Conservation (phyloP, 2,113 vertebrate species). For the Catharus bicknelli region DNA sequence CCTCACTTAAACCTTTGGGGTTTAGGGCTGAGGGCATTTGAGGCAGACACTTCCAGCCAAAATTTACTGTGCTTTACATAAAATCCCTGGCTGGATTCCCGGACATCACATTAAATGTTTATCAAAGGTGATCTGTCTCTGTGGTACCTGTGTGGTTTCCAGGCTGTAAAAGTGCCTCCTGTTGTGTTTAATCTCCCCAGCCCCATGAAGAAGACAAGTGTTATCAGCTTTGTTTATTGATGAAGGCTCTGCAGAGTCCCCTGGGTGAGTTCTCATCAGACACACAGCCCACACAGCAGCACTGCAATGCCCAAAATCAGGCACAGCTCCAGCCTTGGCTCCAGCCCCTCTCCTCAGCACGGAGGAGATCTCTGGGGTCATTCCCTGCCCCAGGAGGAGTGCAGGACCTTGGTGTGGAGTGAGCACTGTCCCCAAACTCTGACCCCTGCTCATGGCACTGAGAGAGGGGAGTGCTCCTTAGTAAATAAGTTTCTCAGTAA, state of each 20-base stretch:
- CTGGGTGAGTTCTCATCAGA: not conserved
- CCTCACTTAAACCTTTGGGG: not conserved
- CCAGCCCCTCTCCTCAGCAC: not conserved
- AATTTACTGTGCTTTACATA: not conserved
- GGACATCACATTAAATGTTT: not conserved
- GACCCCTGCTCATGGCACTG: too few species aligned
- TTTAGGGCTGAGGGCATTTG: not conserved
- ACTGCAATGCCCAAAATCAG: not conserved
- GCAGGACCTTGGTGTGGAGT: not conserved
- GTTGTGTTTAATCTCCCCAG: not conserved
- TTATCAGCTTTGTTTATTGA: not conserved
- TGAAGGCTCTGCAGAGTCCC: not conserved
- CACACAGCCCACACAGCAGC: not conserved
- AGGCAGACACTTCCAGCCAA: not conserved
- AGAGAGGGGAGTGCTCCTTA: too few species aligned
- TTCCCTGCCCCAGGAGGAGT: accelerated
- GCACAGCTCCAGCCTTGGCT: not conserved
- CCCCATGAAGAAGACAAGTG: not conserved
- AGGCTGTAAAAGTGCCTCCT: not conserved
- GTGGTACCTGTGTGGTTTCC: not conserved
- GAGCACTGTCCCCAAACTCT: not conserved
- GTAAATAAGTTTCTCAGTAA: not conserved
- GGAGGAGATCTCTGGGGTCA: not conserved
- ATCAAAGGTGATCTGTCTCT: not conserved
- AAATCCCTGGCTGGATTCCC: conserved; percentile 10